Evolutionary conservation across 2,113 vertebrate genomes (phyloP), one percentile per base, ranked within the genome.

Genomic region (Paramormyrops kingsleyae): DNA sequence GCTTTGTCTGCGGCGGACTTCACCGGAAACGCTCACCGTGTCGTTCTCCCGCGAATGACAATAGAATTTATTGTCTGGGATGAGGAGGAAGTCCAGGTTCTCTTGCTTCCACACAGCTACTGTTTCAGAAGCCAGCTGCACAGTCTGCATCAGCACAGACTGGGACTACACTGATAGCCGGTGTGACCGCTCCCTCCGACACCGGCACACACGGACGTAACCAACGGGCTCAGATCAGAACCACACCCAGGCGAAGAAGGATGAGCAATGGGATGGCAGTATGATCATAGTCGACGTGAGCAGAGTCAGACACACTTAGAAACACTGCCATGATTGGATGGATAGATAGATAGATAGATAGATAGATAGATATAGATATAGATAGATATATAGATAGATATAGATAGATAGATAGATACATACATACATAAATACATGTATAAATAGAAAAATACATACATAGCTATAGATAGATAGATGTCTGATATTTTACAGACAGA

Each of bases 51-150:
- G 53, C 35, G 44, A 39, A 19, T 50, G 59, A 62, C 53, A 90
- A 90, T 49, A 87, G 59, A 87, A 90, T 70, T 53, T 46, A 74
- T 90, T 50, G 83, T 90, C 89, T 35, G 59, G 87, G 31, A 15
- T 21, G 52, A 31, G 24, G 24, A 74, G 85, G 59, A 90, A 87
- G n/a, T 46, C 27, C 59, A 31, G n/a, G 35, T 12, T 56, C 39
- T 83, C 12, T 89, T 80, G 15, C 5, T 46, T 59, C 88, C 52
- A 62, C 88, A 59, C 85, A 8, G 27, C 27, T 35, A 53, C 85
- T 87, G 50, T 87, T 87, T 87, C 50, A 19, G 50, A 31, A 19
- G n/a, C 27, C 50, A 53, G 85, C 47, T 87, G 27, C 31, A 39
- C n/a, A 31, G 49, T 17, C 47, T 35, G 50, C 85, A 53, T 31